Conservation (phyloP, 2,888 invertebrate genomes). For the Onthophagus sagittarius region DNA sequence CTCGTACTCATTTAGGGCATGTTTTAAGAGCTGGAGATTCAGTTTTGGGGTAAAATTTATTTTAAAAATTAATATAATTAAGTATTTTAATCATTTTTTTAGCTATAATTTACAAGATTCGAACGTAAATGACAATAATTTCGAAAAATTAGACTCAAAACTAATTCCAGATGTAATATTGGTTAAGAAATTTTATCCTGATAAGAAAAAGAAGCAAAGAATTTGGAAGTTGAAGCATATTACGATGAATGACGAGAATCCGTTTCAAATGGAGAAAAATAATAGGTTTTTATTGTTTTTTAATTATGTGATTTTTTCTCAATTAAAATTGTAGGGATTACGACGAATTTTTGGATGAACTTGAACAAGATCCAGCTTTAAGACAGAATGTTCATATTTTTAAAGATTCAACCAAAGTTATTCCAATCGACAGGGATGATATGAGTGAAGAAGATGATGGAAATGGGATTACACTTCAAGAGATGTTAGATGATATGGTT, state of each 20-base stretch:
- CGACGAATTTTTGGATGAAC: slow-evolving; percentile 92
- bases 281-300: slow-evolving; percentile 37
- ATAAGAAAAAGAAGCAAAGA: slow-evolving; percentile 69
- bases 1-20: slow-evolving; percentile 92
- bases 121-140: slow-evolving; percentile 86
- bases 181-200: slow-evolving; percentile 88
- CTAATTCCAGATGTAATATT: slow-evolving; percentile 85
- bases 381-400: slow-evolving; percentile 94
- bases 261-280: slow-evolving; percentile 61
- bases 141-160: slow-evolving; percentile 73
- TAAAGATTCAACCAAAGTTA: slow-evolving; percentile 55
- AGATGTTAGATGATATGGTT: slow-evolving; percentile 89
- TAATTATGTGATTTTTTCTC: not conserved
- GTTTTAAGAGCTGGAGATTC: slow-evolving; percentile 89
- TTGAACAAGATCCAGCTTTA: slow-evolving; percentile 90
- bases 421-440: slow-evolving; percentile 57
- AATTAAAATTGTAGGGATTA: slow-evolving; percentile 67
- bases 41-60: slow-evolving; percentile 71
- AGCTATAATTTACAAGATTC: slow-evolving; percentile 87
- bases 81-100: slow-evolving; percentile 28
- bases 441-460: slow-evolving; percentile 64
- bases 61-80: slow-evolving; percentile 1
- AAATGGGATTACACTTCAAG: slow-evolving; percentile 72
- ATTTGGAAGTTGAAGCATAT: slow-evolving; percentile 92
- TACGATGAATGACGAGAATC: slow-evolving; percentile 60